Conservation (phyloP, 1,140 invertebrate species). For the Drosophila ohnishii region DNA sequence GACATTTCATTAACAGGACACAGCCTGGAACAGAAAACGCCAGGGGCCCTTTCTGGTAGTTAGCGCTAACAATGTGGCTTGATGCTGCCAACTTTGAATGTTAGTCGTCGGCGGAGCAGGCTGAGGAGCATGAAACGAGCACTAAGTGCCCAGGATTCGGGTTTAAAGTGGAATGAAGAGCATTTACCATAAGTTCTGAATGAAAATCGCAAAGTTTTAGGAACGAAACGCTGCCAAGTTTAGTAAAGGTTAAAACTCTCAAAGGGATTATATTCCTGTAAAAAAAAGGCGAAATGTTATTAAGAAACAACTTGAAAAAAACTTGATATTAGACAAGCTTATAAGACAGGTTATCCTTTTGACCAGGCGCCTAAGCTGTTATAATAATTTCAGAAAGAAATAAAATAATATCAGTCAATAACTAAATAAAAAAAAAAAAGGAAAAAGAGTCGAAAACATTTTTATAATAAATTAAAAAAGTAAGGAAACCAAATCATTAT, state of each 20-base stretch:
- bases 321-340: neutral
- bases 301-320: neutral
- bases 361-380: no score
- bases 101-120: constrained; percentile 12
- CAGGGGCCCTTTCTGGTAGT: constrained; percentile 50
- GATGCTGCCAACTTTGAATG: constrained; percentile 44
- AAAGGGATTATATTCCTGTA: neutral
- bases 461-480: no score
- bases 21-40: constrained; percentile 53
- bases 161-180: constrained; percentile 6
- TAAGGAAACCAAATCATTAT: no score
- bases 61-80: constrained; percentile 65
- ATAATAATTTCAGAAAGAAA: no score
- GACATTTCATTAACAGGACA: constrained; percentile 72
- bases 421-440: no score
- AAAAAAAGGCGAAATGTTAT: neutral
- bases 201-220: constrained; percentile 17
- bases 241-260: neutral
- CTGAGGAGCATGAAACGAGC: constrained; percentile 5
- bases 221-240: neutral
- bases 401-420: no score
- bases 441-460: no score
- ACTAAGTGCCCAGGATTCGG: constrained; percentile 12
- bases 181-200: constrained; percentile 24
- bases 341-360: no score